Evolutionary conservation across 2,888 invertebrate species (phyloP), one percentile per base, ranked within the genome.

Genomic region (Octonoba sinensis): DNA sequence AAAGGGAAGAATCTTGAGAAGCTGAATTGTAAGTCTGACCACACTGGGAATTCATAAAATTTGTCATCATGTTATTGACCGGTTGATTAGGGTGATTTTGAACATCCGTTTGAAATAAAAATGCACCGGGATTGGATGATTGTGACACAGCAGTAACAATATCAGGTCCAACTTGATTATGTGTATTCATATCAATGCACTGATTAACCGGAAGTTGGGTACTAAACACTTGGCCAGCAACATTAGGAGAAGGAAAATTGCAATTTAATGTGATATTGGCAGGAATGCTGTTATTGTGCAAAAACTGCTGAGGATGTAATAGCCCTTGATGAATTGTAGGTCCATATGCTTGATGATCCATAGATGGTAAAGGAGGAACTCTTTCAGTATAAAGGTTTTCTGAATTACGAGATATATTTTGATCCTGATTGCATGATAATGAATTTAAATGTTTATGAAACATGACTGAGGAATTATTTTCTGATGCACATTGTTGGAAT

Each of bases 151-250:
- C 60, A 64, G 73, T 69, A 3, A 76, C 24, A n/a, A 72, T 67
- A 27, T 78, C 74, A 18, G 72, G 44, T 18, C 66, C 27, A 6
- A 57, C 20, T 36, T 83, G 82, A 36, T 56, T 44, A 18, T 76
- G 82, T 16, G 56, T 51, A 65, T 72, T 79, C 64, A 83, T 66
- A 24, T 72, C 75, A 71, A 79, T 66, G 51, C 83, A 83, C 27
- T 74, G 79, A 57, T 83, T 83, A 11, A 83, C 67, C 57, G 76
- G 83, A 74, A 83, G 70, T 24, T 79, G 79, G 27, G 83, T 69
- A 60, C 71, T 75, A 47, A 79, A 71, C n/a, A 83, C 71, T 22
- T 83, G 78, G 18, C 75, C 71, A 44, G 47, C 65, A 27, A 75
- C 65, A 65, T 51, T 82, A 15, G 74, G 70, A 57, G 82, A 65